These are phyloP conservation scores for Champsocephalus gunnari DNA, from an alignment of 2,797 vertebrate species.

Conservation along the genomic window DNA sequence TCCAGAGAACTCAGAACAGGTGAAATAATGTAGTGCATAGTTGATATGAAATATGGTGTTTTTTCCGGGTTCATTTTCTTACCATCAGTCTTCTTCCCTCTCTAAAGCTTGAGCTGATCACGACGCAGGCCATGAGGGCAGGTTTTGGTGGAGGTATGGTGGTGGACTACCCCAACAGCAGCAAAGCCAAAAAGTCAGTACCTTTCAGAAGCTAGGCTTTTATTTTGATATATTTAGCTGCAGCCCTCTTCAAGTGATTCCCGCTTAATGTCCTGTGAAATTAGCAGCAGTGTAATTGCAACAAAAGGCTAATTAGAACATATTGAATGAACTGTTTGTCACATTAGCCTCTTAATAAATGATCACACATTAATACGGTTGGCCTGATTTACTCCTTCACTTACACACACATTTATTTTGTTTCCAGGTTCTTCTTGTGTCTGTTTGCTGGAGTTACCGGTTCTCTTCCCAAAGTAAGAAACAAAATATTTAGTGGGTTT, in stretches of 20 bases:
- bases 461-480: conserved; percentile 89
- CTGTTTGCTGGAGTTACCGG: conserved; percentile 90
- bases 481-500: neutral
- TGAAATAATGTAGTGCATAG: conserved; percentile 47
- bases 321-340: conserved; percentile 8
- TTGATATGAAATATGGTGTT: neutral
- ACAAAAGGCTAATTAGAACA: conserved; percentile 36
- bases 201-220: conserved; percentile 2
- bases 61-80: neutral
- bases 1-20: conserved; percentile 96
- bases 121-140: conserved; percentile 92
- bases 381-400: conserved; percentile 1
- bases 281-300: conserved; percentile 16
- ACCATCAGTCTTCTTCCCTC: conserved; percentile 23
- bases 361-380: conserved; percentile 6
- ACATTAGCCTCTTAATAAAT: conserved; percentile 22
- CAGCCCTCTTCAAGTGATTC: conserved; percentile 15
- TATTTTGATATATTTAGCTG: conserved; percentile 23
- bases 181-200: conserved; percentile 97
- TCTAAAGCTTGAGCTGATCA: conserved; percentile 94
- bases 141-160: conserved; percentile 97
- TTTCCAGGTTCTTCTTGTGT: conserved; percentile 94
- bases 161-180: conserved; percentile 97
- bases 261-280: conserved; percentile 50
- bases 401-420: neutral